Evolutionary conservation across 2,113 vertebrate genomes (phyloP).

Genomic region (Oenanthe oenanthe): DNA sequence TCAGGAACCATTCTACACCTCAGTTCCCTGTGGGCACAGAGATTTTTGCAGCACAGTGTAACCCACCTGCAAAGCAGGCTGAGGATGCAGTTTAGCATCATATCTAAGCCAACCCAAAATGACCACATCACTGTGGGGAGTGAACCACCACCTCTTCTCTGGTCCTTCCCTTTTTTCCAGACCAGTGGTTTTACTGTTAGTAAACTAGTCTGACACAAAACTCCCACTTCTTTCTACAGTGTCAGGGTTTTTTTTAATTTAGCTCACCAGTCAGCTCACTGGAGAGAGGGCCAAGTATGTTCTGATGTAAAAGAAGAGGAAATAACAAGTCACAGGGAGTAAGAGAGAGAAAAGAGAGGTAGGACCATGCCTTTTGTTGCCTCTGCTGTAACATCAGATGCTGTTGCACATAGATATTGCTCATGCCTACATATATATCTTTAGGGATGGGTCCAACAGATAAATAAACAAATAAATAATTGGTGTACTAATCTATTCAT

Average conservation of each 20-base stretch:
- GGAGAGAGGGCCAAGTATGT: neutral
- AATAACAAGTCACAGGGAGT: fast-evolving
- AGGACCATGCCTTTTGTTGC: neutral
- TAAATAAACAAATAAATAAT: neutral
- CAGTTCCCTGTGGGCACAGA: neutral
- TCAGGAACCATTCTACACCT: neutral
- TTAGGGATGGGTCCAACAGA: neutral
- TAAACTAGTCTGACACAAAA: neutral
- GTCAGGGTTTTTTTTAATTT: neutral
- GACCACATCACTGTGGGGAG: fast-evolving
- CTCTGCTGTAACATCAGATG: neutral
- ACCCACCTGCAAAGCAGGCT: neutral
- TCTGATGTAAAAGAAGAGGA: neutral
- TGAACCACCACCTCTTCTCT: neutral
- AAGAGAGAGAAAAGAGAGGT: neutral
- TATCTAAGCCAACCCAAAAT: neutral
- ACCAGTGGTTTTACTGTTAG: neutral
- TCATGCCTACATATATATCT: neutral
- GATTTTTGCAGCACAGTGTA: neutral
- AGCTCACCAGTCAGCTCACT: neutral
- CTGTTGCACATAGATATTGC: neutral
- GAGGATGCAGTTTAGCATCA: neutral
- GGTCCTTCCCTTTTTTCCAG: neutral
- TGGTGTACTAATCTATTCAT: neutral
- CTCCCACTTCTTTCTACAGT: neutral